Evolutionary conservation across 1,140 invertebrate genomes (phyloP).

Genomic region (Steinernema khuongi): DNA sequence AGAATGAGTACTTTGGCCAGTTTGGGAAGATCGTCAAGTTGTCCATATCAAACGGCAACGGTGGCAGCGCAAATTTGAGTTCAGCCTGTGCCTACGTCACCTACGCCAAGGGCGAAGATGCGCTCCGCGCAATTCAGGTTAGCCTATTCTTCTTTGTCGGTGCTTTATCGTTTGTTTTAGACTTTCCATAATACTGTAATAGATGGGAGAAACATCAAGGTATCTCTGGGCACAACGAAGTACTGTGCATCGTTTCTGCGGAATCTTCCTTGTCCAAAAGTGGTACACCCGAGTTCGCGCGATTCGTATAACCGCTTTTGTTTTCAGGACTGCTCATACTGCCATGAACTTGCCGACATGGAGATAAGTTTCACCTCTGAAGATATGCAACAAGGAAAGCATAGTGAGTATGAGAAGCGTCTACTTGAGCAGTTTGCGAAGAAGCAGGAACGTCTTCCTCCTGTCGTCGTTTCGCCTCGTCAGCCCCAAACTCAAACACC

Average conservation of each 20-base stretch:
- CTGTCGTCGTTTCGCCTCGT: background rate
- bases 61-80: constrained; percentile 80
- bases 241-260: constrained; percentile 99
- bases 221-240: constrained; percentile 96
- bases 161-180: constrained; percentile 61
- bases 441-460: background rate
- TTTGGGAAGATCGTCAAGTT: constrained; percentile 99
- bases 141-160: background rate
- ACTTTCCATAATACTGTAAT: constrained; percentile 92
- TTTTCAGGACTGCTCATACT: constrained; percentile 90
- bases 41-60: constrained; percentile 60
- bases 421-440: constrained; percentile 63
- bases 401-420: constrained; percentile 93
- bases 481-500: background rate
- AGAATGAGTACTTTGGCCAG: constrained; percentile 97
- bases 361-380: constrained; percentile 96
- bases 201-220: constrained; percentile 89
- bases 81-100: constrained; percentile 76
- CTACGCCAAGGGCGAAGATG: constrained; percentile 86
- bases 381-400: constrained; percentile 98
- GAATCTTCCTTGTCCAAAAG: constrained; percentile 89
- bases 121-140: constrained; percentile 76
- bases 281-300: constrained; percentile 59
- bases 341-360: constrained; percentile 92
- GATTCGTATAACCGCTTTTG: background rate